These are phyloP conservation scores for Anastrepha obliqua DNA, from an alignment of 1,140 invertebrate genomes.

Conservation along the genomic window DNA sequence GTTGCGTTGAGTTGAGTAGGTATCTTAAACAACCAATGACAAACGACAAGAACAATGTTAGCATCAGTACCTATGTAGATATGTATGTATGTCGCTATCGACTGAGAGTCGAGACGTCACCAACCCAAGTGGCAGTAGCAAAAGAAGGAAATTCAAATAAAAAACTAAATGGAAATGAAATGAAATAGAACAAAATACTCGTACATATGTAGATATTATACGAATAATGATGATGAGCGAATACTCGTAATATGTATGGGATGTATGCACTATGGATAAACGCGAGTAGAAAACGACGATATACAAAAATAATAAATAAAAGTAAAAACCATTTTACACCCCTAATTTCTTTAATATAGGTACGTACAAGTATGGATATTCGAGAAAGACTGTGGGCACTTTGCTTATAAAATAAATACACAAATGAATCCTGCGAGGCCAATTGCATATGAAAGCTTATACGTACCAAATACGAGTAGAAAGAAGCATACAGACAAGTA, in stretches of 20 bases:
- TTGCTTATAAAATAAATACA: slow-evolving; percentile 54
- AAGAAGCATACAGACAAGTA: background rate
- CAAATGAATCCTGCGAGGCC: slow-evolving; percentile 73
- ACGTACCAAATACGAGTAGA: background rate
- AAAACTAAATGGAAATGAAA: slow-evolving; percentile 43
- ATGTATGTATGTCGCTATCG: background rate
- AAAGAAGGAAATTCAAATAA: slow-evolving; percentile 31
- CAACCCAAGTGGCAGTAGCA: slow-evolving; percentile 27
- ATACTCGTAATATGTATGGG: slow-evolving; percentile 4
- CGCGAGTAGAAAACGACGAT: background rate
- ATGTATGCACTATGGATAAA: background rate
- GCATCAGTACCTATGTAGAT: background rate
- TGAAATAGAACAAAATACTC: slow-evolving; percentile 37
- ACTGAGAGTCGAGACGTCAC: slow-evolving; percentile 40
- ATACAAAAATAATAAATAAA: slow-evolving; percentile 59
- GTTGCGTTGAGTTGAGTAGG: slow-evolving; percentile 31
- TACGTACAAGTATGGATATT: slow-evolving; percentile 53
- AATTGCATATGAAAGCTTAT: slow-evolving; percentile 61
- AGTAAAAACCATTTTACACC: slow-evolving; percentile 73
- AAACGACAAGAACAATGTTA: slow-evolving; percentile 26
- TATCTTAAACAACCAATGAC: slow-evolving; percentile 47
- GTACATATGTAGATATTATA: background rate
- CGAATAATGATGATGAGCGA: slow-evolving; percentile 14
- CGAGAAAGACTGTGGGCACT: background rate
- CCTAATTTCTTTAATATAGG: slow-evolving; percentile 63